A percentile compares a stretch with the other conserved stretches of the same genome.
phyloP scores from a whole-genome alignment of 2,888 invertebrate genomes.

The Serrognathus titanus region DNA sequence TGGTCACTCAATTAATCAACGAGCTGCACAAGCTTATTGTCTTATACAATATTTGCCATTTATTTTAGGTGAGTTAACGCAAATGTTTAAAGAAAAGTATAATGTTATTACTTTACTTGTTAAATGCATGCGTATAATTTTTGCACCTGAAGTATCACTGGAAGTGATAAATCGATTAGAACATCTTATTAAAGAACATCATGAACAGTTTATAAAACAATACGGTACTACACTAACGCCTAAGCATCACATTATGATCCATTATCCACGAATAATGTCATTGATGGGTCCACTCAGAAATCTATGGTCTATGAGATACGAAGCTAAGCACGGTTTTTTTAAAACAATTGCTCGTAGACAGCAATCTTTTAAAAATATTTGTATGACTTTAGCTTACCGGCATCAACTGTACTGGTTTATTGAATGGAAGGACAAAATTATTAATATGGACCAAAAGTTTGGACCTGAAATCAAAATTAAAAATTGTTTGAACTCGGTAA shows the following conservation, averaged over 20 bases:
- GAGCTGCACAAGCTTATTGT: neutral
- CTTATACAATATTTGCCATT: conserved; percentile 1
- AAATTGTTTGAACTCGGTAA: too few species aligned
- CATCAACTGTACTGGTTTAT: too few species aligned
- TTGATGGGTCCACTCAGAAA: conserved; percentile 3
- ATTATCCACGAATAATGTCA: neutral
- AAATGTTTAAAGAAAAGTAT: neutral
- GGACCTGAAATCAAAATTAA: too few species aligned
- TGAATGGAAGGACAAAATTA: too few species aligned
- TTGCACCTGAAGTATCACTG: neutral
- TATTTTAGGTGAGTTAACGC: neutral
- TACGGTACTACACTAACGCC: too few species aligned
- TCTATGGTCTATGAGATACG: conserved; percentile 7
- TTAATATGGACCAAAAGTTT: too few species aligned
- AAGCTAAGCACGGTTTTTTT: conserved; percentile 2
- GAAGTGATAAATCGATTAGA: neutral
- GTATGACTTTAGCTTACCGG: too few species aligned
- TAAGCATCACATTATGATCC: neutral
- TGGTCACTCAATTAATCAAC: conserved; percentile 1
- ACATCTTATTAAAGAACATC: neutral
- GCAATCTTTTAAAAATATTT: too few species aligned
- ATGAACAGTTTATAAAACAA: neutral
- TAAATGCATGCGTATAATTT: neutral
- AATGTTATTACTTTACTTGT: neutral
- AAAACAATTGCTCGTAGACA: neutral